A percentile compares a stretch with the other conserved stretches of the same genome.
Evolutionary conservation across 2,888 invertebrate species (phyloP).

Genomic region (Parelbella ahira): DNA sequence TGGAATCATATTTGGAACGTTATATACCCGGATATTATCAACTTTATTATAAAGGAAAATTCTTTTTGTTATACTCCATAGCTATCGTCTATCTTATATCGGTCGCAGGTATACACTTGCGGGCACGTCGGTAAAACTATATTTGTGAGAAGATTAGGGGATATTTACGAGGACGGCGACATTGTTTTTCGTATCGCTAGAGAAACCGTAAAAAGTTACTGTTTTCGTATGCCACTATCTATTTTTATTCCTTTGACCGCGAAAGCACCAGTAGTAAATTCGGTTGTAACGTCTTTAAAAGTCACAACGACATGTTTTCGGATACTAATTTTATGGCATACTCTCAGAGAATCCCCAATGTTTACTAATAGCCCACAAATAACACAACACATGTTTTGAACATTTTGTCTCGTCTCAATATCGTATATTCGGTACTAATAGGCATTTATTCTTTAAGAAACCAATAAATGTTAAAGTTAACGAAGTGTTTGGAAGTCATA

Average conservation of each 20-base stretch:
- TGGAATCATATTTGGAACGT: no score
- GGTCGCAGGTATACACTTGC: no score
- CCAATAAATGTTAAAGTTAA: constrained; percentile 9
- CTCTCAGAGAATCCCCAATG: no score
- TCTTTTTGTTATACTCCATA: no score
- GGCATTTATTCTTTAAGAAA: constrained; percentile 9
- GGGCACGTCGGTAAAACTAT: no score
- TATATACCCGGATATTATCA: no score
- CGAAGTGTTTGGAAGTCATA: constrained; percentile 4
- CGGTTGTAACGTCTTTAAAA: constrained; percentile 30
- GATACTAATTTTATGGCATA: constrained; percentile 20
- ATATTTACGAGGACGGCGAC: constrained; percentile 35
- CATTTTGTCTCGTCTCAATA: not conserved
- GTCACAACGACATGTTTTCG: constrained; percentile 9
- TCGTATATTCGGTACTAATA: not conserved
- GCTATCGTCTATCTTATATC: no score
- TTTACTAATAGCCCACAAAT: no score
- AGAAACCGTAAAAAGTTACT: constrained; percentile 27
- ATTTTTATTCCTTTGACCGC: constrained; percentile 38
- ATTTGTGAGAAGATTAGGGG: constrained; percentile 37
- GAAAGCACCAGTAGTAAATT: constrained; percentile 31
- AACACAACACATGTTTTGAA: not conserved
- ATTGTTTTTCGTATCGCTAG: constrained; percentile 30
- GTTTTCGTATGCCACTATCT: constrained; percentile 30
- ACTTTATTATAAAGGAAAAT: no score